phyloP scores from a whole-genome alignment of 2,113 vertebrate species.

The Rhinichthys klamathensis region DNA sequence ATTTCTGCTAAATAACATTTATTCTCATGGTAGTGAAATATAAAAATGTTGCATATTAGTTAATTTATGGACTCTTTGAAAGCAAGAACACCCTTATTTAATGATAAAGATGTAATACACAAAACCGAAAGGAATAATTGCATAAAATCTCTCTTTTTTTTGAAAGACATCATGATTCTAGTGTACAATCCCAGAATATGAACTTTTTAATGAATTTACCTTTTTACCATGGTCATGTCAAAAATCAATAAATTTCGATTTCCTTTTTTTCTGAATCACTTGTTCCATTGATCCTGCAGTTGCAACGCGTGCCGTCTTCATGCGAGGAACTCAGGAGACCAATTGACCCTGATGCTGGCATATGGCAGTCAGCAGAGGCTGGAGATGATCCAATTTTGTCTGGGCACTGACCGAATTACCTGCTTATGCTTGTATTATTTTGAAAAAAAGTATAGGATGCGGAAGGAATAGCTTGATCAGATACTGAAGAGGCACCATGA shows the following conservation, averaged over 20 bases:
- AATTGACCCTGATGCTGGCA: conserved; percentile 33
- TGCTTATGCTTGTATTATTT: conserved; percentile 53
- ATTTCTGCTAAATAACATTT: neutral
- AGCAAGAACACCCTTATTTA: neutral
- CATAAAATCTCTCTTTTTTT: neutral
- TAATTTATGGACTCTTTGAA: neutral
- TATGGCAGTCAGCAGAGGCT: conserved; percentile 38
- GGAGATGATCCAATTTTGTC: conserved; percentile 53
- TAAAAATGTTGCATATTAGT: neutral
- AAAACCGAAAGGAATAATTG: neutral
- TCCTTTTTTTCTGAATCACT: neutral
- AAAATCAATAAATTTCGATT: conserved; percentile 32
- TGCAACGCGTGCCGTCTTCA: conserved; percentile 54
- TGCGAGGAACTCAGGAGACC: conserved; percentile 48
- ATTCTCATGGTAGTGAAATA: neutral
- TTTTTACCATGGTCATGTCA: neutral
- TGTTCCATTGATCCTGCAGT: neutral
- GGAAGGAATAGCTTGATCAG: neutral
- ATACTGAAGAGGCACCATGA: conserved; percentile 9
- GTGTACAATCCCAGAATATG: neutral
- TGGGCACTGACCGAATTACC: conserved; percentile 68
- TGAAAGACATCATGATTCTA: neutral
- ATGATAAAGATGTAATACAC: neutral
- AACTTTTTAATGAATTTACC: neutral
- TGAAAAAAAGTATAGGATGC: conserved; percentile 45